Conservation (phyloP, 2,797 vertebrate genomes). For the Hemibagrus guttatus region DNA sequence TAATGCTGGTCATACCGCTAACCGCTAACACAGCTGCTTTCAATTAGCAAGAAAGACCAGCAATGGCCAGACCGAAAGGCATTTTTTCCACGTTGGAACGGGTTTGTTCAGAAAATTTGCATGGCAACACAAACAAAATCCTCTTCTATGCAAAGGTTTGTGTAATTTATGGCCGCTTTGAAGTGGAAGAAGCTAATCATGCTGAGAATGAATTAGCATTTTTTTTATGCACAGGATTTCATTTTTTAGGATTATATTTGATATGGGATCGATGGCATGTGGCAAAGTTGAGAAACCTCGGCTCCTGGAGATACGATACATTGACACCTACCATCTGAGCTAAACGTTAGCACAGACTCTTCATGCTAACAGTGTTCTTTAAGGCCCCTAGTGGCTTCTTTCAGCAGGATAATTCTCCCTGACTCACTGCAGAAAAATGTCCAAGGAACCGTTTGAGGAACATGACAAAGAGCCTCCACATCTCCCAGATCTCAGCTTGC, state of each 20-base stretch:
- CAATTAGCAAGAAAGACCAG: constrained; percentile 48
- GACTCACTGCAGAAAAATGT: no score
- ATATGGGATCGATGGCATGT: background rate
- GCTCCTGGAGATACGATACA: no score
- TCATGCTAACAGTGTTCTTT: no score
- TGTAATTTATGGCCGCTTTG: background rate
- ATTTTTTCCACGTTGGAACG: constrained; percentile 2
- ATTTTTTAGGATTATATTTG: background rate
- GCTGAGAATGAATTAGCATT: background rate
- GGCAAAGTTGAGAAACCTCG: no score
- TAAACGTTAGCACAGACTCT: no score
- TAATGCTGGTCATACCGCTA: constrained; percentile 43
- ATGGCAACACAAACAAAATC: background rate
- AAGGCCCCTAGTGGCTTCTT: no score
- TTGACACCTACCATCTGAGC: no score
- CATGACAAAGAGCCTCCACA: no score
- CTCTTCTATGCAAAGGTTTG: background rate
- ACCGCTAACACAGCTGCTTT: constrained; percentile 55
- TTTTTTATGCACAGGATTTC: no score
- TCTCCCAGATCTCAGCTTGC: no score
- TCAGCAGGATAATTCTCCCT: no score
- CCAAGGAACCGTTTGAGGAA: no score
- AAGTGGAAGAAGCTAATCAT: background rate
- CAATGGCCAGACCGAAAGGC: constrained; percentile 14
- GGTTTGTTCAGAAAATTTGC: constrained; percentile 1